Base-by-base conservation (phyloP, 2,113 vertebrate genomes). In the Collichthys lucidus region DNA sequence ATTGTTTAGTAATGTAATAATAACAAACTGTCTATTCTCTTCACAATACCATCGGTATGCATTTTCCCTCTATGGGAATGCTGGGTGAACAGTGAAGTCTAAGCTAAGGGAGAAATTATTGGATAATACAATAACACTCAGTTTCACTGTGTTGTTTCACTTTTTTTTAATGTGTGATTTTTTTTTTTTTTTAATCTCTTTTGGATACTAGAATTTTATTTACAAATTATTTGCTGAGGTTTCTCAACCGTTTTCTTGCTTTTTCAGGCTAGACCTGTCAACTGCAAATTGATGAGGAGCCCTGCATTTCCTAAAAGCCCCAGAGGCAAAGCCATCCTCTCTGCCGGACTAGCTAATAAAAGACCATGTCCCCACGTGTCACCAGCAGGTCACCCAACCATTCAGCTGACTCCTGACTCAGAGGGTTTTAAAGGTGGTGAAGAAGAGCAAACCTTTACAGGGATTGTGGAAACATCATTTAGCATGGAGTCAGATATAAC, bases 401-500 rank as follows among this genome's bases (percentile, higher is more conserved):
- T 26, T 74, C 35, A 63, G 22, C 50, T 17, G 60, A 24, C 56
- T 16, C 35, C 70, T 0, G 5, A 47, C 4, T 15, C 40, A 11
- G 11, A 68, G 53, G 61, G 40, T n/a, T 42, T 24, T 22, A 46
- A 56, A 63, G 24, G 12, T 29, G 22, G 3, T 47, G 69, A 73
- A 55, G 31, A 81, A 44, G 19, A 47, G 16, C 35, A 12, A 44
- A 74, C 12, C 16, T 2, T 53, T 24, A 11, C 62, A 52, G 42
- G 17, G 24, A 82, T 47, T 35, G 59, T 22, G 2, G 74, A 59
- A 67, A 77, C 47, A 3, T 66, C 65, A 11, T 77, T 26, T 0
- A 64, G 26, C 67, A 56, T 17, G 35, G 91, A 82, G 53, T 14
- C 52, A 0, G 78, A 75, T 42, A 31, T 63, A 12, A 75, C 70